Conservation (phyloP, 2,888 invertebrate species). For the Exocentrus adspersus region DNA sequence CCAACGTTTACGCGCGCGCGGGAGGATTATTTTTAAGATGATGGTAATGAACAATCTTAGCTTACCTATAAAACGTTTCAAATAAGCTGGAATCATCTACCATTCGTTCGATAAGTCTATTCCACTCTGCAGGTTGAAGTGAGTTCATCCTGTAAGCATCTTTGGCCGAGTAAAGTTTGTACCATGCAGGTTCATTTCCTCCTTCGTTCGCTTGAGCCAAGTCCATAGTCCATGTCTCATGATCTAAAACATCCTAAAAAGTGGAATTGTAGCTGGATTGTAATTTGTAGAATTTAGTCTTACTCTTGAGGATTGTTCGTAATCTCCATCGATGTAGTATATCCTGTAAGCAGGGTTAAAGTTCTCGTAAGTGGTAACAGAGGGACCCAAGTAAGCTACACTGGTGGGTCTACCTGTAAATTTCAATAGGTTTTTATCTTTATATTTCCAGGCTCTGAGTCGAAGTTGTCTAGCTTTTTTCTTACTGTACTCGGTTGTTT, state of each 20-base stretch:
- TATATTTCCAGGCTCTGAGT: conserved; percentile 44
- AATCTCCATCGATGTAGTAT: conserved; percentile 94
- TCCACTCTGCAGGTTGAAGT: conserved; percentile 89
- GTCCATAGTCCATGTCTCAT: conserved; percentile 96
- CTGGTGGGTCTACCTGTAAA: conserved; percentile 74
- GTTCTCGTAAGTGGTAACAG: conserved; percentile 91
- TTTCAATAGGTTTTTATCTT: conserved; percentile 39
- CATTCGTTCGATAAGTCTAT: conserved; percentile 86
- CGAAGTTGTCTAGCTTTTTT: conserved; percentile 38
- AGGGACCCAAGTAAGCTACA: conserved; percentile 92
- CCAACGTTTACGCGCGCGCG: not conserved
- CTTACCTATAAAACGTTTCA: conserved; percentile 87
- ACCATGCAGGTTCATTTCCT: conserved; percentile 80
- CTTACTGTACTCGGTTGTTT: conserved; percentile 78
- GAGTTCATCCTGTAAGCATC: conserved; percentile 85
- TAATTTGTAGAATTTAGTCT: conserved; percentile 48
- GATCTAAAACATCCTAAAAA: conserved; percentile 88
- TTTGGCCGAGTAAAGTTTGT: conserved; percentile 84
- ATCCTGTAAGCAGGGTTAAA: conserved; percentile 95
- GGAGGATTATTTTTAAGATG: too few species aligned
- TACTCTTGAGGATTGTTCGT: conserved; percentile 81
- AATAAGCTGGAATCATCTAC: conserved; percentile 84
- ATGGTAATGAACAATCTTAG: not conserved
- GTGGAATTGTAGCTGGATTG: too few species aligned
- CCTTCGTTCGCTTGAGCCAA: conserved; percentile 89